Base-by-base conservation (phyloP, 2,888 invertebrate species). In the Cheilosia pagana region DNA sequence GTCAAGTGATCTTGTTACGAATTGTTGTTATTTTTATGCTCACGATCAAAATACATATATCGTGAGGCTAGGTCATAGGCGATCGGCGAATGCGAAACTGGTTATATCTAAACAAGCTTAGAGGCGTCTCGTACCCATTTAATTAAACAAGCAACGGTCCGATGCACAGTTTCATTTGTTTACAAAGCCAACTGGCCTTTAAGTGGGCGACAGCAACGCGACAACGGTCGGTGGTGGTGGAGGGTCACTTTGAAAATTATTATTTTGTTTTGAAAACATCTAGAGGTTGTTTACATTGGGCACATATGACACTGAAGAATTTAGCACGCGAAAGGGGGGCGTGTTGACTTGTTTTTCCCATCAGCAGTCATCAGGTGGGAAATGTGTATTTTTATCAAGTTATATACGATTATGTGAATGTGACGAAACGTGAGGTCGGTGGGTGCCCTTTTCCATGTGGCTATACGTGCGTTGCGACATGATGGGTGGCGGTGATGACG, bases 271-370 rank as follows among this genome's bases (percentile, higher is more conserved):
- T n/a, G 8, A 35, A 35, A 35, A 35, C 43, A 45, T 6, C 5
- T 1, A 70, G 65, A 70, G 63, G 76, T 76, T 81, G 76, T 81
- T 81, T 81, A 75, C 81, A 70, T 70, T 81, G 68, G 28, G 41
- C 45, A 21, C 28, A 25, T 63, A 35, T 50, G 68, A 65, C 52
- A 75, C 45, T 68, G 53, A 50, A 39, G 45, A 74, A 19, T 55
- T 19, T 63, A 59, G 41, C 43, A 16, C 35, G 41, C 10, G 48
- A 70, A 65, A 41, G 43, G 67, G 79, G 74, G 74, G 74, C 50
- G 74, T 65, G 79, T 57, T 68, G 43, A 52, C 31, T 53, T 48
- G 76, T 55, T 65, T 12, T 65, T 57, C 39, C 28, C 48, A 57
- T 23, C n/a, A 19, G 3, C 31, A 8, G 50, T 12, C 12, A 10